A percentile compares a stretch with the other conserved stretches of the same genome.
These are phyloP conservation scores for Tanaodytes sp. DNA, from an alignment of 2,888 invertebrate genomes.

Conservation along the genomic window DNA sequence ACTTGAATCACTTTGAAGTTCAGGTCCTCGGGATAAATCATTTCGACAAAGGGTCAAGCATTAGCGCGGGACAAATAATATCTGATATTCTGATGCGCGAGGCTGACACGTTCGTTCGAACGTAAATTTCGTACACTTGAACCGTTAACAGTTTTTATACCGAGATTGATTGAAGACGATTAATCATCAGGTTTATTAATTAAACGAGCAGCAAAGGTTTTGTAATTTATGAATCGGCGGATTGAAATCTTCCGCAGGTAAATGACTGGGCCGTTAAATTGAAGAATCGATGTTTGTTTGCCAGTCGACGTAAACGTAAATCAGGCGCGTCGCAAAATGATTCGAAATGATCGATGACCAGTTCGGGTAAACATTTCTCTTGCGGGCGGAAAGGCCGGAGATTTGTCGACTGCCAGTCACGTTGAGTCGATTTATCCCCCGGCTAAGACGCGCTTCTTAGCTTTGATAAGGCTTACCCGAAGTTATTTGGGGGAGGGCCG, in stretches of 20 bases:
- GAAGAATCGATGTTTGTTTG: conserved; percentile 14
- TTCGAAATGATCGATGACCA: conserved; percentile 51
- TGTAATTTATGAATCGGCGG: neutral
- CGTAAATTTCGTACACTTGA: too few relatives aligned
- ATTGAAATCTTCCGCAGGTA: too few relatives aligned
- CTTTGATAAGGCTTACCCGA: conserved; percentile 48
- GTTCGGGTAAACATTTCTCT: conserved; percentile 47
- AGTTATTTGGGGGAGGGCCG: conserved; percentile 46
- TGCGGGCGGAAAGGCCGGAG: conserved; percentile 55
- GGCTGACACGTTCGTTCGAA: too few relatives aligned
- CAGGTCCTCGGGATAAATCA: too few relatives aligned
- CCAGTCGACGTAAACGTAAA: conserved; percentile 29
- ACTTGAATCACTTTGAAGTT: too few relatives aligned
- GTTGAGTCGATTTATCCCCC: conserved; percentile 67
- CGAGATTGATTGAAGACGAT: too few relatives aligned
- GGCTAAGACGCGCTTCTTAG: conserved; percentile 59
- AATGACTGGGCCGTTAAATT: conserved; percentile 4
- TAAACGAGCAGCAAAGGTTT: too few relatives aligned
- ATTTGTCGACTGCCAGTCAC: conserved; percentile 67
- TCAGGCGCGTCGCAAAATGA: conserved; percentile 32
- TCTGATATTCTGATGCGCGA: too few relatives aligned
- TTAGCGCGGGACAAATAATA: too few relatives aligned
- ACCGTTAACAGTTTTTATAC: too few relatives aligned
- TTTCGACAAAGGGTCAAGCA: too few relatives aligned
- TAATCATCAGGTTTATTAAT: too few relatives aligned